Evolutionary conservation across 2,113 vertebrate genomes (phyloP), one percentile per base, ranked within the genome.

Genomic region (Orientallactaga bullata): DNA sequence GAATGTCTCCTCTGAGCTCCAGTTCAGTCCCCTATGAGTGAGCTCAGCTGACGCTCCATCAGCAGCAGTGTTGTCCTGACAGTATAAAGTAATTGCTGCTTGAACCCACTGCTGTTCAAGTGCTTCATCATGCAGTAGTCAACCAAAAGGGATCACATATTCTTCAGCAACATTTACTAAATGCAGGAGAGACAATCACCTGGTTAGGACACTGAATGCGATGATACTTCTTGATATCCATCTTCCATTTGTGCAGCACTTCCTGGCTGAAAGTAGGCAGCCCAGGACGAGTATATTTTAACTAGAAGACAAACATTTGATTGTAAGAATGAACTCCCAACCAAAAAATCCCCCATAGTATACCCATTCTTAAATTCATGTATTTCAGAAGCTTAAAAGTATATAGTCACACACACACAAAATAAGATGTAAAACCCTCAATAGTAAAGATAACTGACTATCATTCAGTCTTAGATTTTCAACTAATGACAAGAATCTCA

Each of bases 121-220:
- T 23, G 30, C 68, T 87, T 76, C 58, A 32, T 73, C 83, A 84
- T 21, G 55, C 94, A 89, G 66, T 51, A 94, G 78, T 66, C 85
- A 89, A 83, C 20, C 60, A 35, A 89, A 77, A 73, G 12, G 28
- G 81, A 68, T 2, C 74, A 39, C 35, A 87, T 28, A 90, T 37
- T 4, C 51, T 82, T 88, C 21, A 80, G 79, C 58, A 92, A 88
- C 30, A 94, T 87, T 93, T 79, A 89, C 55, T 83, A 39, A 95
- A 86, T 77, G 37, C 88, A 74, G 86, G n/a, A 94, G 85, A 87
- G 94, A 85, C 80, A 94, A 65, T 93, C 97, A 99, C 99, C 99
- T 99, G 98, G 97, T 99, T 99, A 95, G 99, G 99, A 96, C 99
- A 99, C 71, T 98, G 98, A 91, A 99, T 98, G 79, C 98, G 99